Percentiles rank a stretch among this genome's conserved stretches.
Evolutionary conservation across 2,888 invertebrate genomes (phyloP).

Genomic region (Acronicta psi): DNA sequence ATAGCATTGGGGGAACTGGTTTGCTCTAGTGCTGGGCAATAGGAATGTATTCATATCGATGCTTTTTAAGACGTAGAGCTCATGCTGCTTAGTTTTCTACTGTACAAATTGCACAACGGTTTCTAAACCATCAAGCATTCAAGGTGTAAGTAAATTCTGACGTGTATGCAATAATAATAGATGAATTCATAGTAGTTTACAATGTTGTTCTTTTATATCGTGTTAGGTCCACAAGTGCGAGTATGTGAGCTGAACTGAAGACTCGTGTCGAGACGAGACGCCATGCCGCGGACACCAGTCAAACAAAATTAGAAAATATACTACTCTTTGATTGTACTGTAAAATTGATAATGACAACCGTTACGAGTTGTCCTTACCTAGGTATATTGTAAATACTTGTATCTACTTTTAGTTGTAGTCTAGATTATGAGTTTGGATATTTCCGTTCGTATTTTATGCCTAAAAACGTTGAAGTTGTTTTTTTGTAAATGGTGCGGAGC

Average conservation of each 20-base stretch:
- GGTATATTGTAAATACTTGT: too few relatives aligned
- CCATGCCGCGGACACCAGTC: conserved; percentile 10
- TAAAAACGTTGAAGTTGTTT: too few relatives aligned
- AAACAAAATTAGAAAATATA: background rate
- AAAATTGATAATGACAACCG: conserved; percentile 1
- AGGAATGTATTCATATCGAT: background rate
- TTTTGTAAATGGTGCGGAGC: too few relatives aligned
- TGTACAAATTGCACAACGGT: too few relatives aligned
- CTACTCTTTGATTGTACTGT: conserved; percentile 27
- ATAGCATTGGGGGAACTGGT: background rate
- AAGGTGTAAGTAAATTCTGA: too few relatives aligned
- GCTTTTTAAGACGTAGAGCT: background rate
- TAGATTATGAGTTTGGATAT: too few relatives aligned
- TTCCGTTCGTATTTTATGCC: too few relatives aligned
- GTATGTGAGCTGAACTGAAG: conserved; percentile 25
- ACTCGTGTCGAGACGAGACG: conserved; percentile 6
- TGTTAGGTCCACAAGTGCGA: conserved; percentile 25
- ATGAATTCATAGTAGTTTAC: background rate
- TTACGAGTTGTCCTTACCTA: too few relatives aligned
- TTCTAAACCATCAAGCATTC: too few relatives aligned
- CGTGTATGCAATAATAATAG: too few relatives aligned
- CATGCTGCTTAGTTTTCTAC: background rate
- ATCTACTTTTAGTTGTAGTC: too few relatives aligned
- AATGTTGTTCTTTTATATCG: conserved; percentile 13
- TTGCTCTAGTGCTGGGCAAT: background rate